Base-by-base conservation (phyloP, 2,888 invertebrate species). In the Microdon myrmicae region DNA sequence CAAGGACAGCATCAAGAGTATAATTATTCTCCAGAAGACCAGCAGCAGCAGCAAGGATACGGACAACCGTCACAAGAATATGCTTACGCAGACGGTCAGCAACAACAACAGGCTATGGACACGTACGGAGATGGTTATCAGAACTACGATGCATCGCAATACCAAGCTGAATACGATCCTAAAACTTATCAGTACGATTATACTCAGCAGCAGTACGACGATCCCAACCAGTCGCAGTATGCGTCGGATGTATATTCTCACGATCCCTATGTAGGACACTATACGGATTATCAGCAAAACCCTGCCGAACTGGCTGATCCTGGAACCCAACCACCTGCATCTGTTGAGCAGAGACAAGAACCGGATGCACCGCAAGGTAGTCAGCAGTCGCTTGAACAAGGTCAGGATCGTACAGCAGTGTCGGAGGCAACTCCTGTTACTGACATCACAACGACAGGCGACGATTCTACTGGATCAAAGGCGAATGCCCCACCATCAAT, bases 101-200 rank as follows among this genome's bases (percentile, higher is more conserved):
- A 25, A 22, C 31, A 48, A 20, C 39, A 44, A 9, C 34, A 37
- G 39, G 72, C 70, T 44, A 71, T 71, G 35, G 73, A 76, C 47
- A 77, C 74, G 56, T 53, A 64, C 20, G 45, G 70, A 12, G 68
- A 70, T 43, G 76, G 76, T 64, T 78, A 77, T 37, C 71, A 72
- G 38, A 75, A 77, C 58, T 79, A 78, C 59, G 76, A 76, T 60
- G 69, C 73, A 2, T 47, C 71, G 4, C 73, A 75, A 23, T 77
- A 75, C 47, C 67, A 66, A 51, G 64, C 59, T 28, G 71, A 70
- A 51, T 76, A 76, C 61, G 78, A 75, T 69, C 71, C 74, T 17
- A 75, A 71, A 47, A 70, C 72, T 22, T 79, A 79, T 67, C 74
- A 76, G 13, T 79, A 79, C 48, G 74, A 74, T 54, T 79, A 78